phyloP scores from a whole-genome alignment of 1,140 invertebrate genomes.

The Octopus bimaculoides region DNA sequence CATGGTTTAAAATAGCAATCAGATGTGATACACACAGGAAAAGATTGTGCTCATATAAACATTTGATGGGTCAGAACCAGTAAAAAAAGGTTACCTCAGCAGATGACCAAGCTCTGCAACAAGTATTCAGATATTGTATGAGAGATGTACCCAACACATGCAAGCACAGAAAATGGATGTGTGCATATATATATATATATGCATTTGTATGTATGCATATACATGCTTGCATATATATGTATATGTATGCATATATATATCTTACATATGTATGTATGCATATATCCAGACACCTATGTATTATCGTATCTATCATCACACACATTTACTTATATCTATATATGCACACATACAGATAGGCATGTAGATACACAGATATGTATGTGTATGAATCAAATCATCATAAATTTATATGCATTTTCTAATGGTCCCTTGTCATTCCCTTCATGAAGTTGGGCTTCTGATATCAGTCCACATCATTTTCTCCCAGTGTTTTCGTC shows the following conservation, averaged over 20 bases:
- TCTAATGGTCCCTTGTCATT: background rate
- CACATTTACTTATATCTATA: background rate
- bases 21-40: too few relatives aligned
- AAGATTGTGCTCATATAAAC: too few relatives aligned
- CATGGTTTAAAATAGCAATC: too few relatives aligned
- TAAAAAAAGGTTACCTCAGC: too few relatives aligned
- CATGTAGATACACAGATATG: background rate
- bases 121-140: too few relatives aligned
- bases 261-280: background rate
- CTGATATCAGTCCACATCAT: too few relatives aligned
- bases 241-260: background rate
- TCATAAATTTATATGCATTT: background rate
- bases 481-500: too few relatives aligned
- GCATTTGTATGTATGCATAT: background rate
- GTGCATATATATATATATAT: background rate
- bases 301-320: too few relatives aligned
- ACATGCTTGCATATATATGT: background rate
- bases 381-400: background rate
- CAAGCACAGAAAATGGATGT: background rate
- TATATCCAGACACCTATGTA: background rate
- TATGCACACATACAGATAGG: background rate
- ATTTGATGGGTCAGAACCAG: too few relatives aligned
- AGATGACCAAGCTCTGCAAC: too few relatives aligned
- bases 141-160: too few relatives aligned
- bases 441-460: too few relatives aligned